Base-by-base conservation (phyloP, 2,113 vertebrate genomes). In the Vulpes ferrilata region DNA sequence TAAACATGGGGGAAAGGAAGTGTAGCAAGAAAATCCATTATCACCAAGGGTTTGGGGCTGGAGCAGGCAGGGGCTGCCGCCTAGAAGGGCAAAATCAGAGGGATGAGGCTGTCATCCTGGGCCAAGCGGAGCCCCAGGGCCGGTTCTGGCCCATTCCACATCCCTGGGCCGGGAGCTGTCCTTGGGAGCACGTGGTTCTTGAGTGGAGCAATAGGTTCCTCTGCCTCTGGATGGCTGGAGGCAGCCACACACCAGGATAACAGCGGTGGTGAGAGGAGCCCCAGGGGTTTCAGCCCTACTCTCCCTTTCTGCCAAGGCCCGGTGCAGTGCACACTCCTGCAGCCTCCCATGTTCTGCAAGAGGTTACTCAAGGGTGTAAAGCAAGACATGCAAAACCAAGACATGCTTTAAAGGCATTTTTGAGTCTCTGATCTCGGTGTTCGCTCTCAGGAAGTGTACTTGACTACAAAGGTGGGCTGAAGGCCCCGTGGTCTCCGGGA, bases 361-460 rank as follows among this genome's bases (percentile, higher is more conserved):
- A 74, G 67, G 8, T 51, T 51, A 23, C 27, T 59, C 74, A 81
- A 82, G 17, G 35, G 11, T 32, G 15, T 27, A 82, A 88, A 60
- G n/a, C 6, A 85, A 43, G 43, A 27, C 53, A 27, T 43, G 85
- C n/a, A 71, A 80, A 86, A 64, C 38, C 73, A 73, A 96, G 64
- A 59, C 8, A 27, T 55, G 15, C 59, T 94, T 73, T 6, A 74
- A 59, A 91, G 59, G 74, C 76, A 7, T 51, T 15, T 67, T 91
- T 22, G 30, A 85, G 22, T 80, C 86, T 91, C 82, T 82, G 43
- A 53, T 83, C 30, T 73, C 65, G 38, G 92, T 65, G 30, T 48
- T 94, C 82, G 81, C 48, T 81, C 32, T 94, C 65, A 65, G 95
- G 74, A 94, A 90, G 16, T 17, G 13, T 59, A 32, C 35, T 35